Percentiles rank a stretch among this genome's conserved stretches.
These are phyloP conservation scores for Phenacoccus solenopsis DNA, from an alignment of 1,140 invertebrate species.

Conservation along the genomic window DNA sequence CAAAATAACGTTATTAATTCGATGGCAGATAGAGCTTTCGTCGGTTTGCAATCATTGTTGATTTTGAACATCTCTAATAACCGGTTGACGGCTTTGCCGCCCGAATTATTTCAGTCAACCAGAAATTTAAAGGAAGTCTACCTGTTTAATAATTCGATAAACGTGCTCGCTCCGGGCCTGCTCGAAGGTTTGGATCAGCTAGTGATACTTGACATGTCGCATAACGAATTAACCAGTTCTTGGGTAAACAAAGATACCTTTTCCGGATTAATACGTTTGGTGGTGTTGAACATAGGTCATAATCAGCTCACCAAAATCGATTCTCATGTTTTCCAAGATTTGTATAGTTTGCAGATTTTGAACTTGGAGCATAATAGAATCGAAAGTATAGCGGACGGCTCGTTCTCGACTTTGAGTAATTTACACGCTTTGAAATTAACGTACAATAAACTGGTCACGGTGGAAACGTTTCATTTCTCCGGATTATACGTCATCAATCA, in stretches of 20 bases:
- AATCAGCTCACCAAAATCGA: constrained; percentile 70
- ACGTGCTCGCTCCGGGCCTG: constrained; percentile 61
- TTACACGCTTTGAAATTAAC: constrained; percentile 65
- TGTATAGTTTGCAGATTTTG: constrained; percentile 69
- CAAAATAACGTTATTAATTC: constrained; percentile 74
- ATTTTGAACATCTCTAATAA: constrained; percentile 75
- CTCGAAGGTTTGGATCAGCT: constrained; percentile 74
- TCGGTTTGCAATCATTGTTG: constrained; percentile 60
- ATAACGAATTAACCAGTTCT: constrained; percentile 68
- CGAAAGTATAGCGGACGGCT: constrained; percentile 61
- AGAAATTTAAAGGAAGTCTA: constrained; percentile 61
- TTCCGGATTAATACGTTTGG: constrained; percentile 69
- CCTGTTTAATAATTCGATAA: constrained; percentile 73
- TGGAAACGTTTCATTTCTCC: constrained; percentile 62
- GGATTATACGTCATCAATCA: constrained; percentile 63
- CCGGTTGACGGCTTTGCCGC: constrained; percentile 71
- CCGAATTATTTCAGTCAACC: constrained; percentile 65
- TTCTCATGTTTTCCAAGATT: constrained; percentile 60
- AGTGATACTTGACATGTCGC: constrained; percentile 70
- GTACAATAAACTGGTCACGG: constrained; percentile 60
- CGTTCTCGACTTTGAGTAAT: constrained; percentile 70
- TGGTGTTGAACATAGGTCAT: constrained; percentile 75
- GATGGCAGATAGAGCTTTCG: constrained; percentile 66
- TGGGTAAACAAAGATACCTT: constrained; percentile 75
- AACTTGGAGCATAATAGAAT: constrained; percentile 67